Base-by-base conservation (phyloP, 1,140 invertebrate genomes). In the Eupristina koningsbergeri region DNA sequence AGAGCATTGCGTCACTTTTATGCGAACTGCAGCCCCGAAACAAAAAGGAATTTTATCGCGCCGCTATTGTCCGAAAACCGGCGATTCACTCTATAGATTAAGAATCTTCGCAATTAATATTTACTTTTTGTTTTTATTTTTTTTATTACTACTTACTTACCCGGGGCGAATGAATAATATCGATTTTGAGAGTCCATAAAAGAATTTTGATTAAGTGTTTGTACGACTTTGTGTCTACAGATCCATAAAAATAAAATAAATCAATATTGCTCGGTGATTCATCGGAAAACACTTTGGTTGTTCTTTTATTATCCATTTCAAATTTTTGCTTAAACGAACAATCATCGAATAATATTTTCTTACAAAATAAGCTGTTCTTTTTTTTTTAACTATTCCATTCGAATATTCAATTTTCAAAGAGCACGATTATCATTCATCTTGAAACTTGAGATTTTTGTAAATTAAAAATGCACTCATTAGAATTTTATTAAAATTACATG, bases 221-320 rank as follows among this genome's bases (percentile, higher is more conserved):
- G 31, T 39, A 36, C 67, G 67, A 41, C 22, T 71, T 71, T 71
- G 22, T 69, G 5, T 41, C 67, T 71, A 41, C 6, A 17, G 15
- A 50, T 74, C 15, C 73, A 50, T 74, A 50, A 50, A 47, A 50
- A 74, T 74, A 34, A 50, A 31, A 50, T 19, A 34, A 31, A 74
- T 50, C 45, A 50, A 45, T 74, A 50, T 74, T 13, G 17, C 45
- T 45, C 7, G 26, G 19, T 39, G 3, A 8, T 31, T 67, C 34
- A 11, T 26, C 8, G 36, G 13, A n/a, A 22, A 26, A 34, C 9
- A 31, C 61, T 64, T 31, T 11, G 13, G 8, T 31, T 29, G 13
- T 63, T 29, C 7, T 63, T 63, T 29, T n/a, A n/a, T 29, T 63
- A 63, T 29, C n/a, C n/a, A n/a, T 63, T 29, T 29, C 26, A n/a